Conservation (phyloP, 1,140 invertebrate genomes). For the Adelges cooleyi region DNA sequence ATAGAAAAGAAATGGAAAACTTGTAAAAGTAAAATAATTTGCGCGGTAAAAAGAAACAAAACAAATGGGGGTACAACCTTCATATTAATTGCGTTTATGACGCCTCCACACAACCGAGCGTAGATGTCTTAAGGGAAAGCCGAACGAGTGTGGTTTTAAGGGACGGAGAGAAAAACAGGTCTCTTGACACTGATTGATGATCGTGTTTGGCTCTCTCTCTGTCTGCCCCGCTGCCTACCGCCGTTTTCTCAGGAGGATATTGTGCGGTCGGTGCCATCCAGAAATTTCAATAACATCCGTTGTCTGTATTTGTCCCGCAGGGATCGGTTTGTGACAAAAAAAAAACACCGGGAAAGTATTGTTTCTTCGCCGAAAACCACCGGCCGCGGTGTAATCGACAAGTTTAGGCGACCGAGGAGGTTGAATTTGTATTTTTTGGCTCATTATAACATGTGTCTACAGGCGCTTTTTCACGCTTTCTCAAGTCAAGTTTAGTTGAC, state of each 20-base stretch:
- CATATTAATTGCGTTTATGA: slow-evolving; percentile 7
- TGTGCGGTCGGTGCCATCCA: background rate
- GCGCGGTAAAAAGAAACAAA: slow-evolving; percentile 15
- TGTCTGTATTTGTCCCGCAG: background rate
- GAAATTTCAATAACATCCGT: slow-evolving; percentile 1
- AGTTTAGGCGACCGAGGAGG: no score
- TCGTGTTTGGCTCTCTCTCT: background rate
- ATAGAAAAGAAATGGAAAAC: background rate
- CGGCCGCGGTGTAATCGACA: no score
- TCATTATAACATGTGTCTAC: no score
- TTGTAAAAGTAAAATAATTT: slow-evolving; percentile 8
- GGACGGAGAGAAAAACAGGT: background rate
- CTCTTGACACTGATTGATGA: slow-evolving; percentile 17
- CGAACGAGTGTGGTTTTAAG: background rate
- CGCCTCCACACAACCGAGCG: background rate
- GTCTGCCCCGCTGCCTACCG: background rate
- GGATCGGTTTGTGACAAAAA: no score
- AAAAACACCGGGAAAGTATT: no score
- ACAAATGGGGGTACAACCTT: background rate
- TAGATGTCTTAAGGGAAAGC: background rate
- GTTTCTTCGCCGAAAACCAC: no score
- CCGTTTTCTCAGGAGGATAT: background rate
- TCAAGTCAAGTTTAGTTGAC: no score
- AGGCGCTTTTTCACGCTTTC: no score
- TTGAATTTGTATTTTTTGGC: no score